Evolutionary conservation across 2,888 invertebrate species (phyloP).

Genomic region (Campaea margaritaria): DNA sequence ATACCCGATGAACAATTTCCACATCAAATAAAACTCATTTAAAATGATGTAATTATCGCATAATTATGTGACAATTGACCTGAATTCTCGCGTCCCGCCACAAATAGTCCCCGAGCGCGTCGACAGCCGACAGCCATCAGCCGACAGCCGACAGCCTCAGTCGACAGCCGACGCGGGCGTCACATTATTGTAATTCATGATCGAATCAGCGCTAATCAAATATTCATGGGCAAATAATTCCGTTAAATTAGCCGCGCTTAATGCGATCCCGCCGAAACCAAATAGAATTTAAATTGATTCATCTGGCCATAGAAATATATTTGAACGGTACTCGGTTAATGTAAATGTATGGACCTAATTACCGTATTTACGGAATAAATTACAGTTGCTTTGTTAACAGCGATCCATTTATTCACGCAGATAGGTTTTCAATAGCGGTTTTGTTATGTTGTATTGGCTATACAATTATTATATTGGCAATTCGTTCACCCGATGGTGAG

Average conservation of each 20-base stretch:
- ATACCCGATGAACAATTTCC: not conserved
- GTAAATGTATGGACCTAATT: not conserved
- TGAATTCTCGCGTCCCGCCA: slow-evolving; percentile 5
- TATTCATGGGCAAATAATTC: slow-evolving; percentile 25
- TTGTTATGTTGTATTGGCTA: no score
- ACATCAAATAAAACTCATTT: slow-evolving; percentile 1
- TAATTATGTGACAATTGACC: slow-evolving; percentile 16
- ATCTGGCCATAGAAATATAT: slow-evolving; percentile 1
- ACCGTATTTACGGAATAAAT: not conserved
- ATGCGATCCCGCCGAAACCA: not conserved
- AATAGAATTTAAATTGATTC: slow-evolving; percentile 17
- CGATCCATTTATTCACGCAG: no score
- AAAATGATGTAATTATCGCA: slow-evolving; percentile 12
- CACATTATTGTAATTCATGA: slow-evolving; percentile 9
- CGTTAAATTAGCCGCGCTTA: slow-evolving; percentile 6
- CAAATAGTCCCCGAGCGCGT: slow-evolving; percentile 7
- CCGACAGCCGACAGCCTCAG: not conserved
- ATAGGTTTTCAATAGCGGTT: no score
- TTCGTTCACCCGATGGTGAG: no score
- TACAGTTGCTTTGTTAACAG: not conserved
- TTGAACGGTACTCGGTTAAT: not conserved
- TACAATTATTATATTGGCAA: no score
- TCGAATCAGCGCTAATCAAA: slow-evolving; percentile 16
- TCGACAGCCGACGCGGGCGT: not conserved
- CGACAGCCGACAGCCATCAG: not conserved